Conservation (phyloP, 1,140 invertebrate species). For the Pseudomyrmex flavicornis region DNA sequence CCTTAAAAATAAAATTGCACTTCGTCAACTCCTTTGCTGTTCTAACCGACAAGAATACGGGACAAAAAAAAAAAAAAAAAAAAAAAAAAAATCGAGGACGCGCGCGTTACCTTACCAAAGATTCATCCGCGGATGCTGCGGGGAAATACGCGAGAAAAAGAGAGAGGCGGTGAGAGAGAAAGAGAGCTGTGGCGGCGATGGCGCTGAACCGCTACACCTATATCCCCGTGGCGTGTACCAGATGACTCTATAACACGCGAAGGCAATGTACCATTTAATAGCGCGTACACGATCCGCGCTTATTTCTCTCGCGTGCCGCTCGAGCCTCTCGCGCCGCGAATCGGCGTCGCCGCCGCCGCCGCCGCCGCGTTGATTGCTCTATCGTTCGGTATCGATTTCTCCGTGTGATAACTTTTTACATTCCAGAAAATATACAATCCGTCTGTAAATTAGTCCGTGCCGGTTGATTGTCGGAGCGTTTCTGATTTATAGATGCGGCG, state of each 20-base stretch:
- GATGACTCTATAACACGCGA: slow-evolving; percentile 57
- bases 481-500: background rate
- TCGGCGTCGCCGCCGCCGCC: slow-evolving; percentile 3
- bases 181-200: too few species aligned
- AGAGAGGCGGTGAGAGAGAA: too few species aligned
- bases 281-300: slow-evolving; percentile 62
- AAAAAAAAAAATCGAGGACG: too few species aligned
- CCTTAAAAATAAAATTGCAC: background rate
- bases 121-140: slow-evolving; percentile 36
- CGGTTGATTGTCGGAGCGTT: background rate
- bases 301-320: slow-evolving; percentile 47
- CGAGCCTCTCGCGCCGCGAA: slow-evolving; percentile 28
- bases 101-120: slow-evolving; percentile 15
- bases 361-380: slow-evolving; percentile 31
- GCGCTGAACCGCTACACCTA: slow-evolving; percentile 53
- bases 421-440: slow-evolving; percentile 6
- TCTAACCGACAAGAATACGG: too few species aligned
- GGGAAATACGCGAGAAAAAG: slow-evolving; percentile 12
- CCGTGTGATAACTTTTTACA: slow-evolving; percentile 12
- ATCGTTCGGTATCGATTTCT: slow-evolving; percentile 32
- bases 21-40: background rate
- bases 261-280: slow-evolving; percentile 59
- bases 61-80: too few species aligned
- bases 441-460: slow-evolving; percentile 6
- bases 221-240: slow-evolving; percentile 17